Evolutionary conservation across 2,113 vertebrate species (phyloP), one percentile per base, ranked within the genome.

Genomic region (Athene noctua): DNA sequence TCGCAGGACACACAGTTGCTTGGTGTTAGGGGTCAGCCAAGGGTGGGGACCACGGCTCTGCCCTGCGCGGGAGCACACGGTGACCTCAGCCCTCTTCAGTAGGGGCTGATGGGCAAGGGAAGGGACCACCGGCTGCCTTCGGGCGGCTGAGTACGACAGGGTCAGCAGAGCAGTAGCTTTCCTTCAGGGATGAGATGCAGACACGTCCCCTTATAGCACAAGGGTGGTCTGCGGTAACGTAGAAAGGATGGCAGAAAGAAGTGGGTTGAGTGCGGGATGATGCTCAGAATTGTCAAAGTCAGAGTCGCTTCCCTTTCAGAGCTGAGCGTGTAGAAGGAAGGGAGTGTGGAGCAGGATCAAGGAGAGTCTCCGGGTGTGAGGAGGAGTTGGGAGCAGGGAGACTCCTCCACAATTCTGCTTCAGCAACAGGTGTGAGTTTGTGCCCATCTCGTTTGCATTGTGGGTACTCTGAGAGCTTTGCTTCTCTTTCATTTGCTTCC

Each of bases 241-340:
- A 2, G 65, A 8, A 42, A 38, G 55, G n/a, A 2, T 29, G 55
- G 25, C 25, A 52, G 70, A 22, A 86, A 20, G 74, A 30, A 59
- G 58, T n/a, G 67, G 23, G 32, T 15, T 66, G 46, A 29, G 44
- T 12, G 51, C 61, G 52, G 79, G 67, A 29, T 42, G 38, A 38
- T 12, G 1, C 22, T 44, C 40, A 2, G 2, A 12, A 6, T 19
- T 22, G 34, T 12, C 25, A 1, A 6, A 22, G 30, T 5, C 4
- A 0, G 47, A 8, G 68, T 18, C 2, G 0, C 44, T 30, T 9
- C 68, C 17, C 42, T 49, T 12, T 16, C 55, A 11, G 52, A 38
- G 58, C 34, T 18, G 75, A 23, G 16, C 14, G 8, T 2, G 1
- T 5, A 4, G n/a, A 36, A 22, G 11, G 40, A n/a, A 40, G n/a